A percentile compares a stretch with the other conserved stretches of the same genome.
phyloP scores from a whole-genome alignment of 2,888 invertebrate species.

The Halocaridina rubra region DNA sequence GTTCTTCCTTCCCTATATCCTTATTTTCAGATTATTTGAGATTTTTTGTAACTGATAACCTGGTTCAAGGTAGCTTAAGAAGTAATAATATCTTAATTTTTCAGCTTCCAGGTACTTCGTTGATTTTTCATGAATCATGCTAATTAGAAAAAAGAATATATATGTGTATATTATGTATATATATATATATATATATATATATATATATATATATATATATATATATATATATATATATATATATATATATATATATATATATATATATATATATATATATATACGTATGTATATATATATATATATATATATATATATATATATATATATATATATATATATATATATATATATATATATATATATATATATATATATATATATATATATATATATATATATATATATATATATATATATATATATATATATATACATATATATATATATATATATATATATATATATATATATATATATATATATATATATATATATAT shows the following conservation, averaged over 20 bases:
- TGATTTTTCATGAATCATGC: too few species aligned
- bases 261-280: conserved; percentile 13
- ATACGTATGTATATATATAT: conserved; percentile 8
- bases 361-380: conserved; percentile 24
- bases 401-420: background rate
- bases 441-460: background rate
- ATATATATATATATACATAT: background rate
- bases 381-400: background rate
- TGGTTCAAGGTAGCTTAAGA: too few species aligned
- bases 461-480: background rate
- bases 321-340: conserved; percentile 48
- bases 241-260: conserved; percentile 34
- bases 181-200: conserved; percentile 13
- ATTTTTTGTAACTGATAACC: too few species aligned
- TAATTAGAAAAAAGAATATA: too few species aligned
- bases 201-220: conserved; percentile 28
- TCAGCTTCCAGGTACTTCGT: too few species aligned
- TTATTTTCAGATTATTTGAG: too few species aligned
- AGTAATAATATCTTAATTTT: too few species aligned
- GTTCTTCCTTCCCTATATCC: too few species aligned
- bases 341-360: conserved; percentile 34
- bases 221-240: conserved; percentile 33
- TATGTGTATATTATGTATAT: conserved; percentile 19
- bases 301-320: conserved; percentile 38
- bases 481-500: background rate